Evolutionary conservation across 1,140 invertebrate species (phyloP), one percentile per base, ranked within the genome.

Genomic region (Papilio glaucus): DNA sequence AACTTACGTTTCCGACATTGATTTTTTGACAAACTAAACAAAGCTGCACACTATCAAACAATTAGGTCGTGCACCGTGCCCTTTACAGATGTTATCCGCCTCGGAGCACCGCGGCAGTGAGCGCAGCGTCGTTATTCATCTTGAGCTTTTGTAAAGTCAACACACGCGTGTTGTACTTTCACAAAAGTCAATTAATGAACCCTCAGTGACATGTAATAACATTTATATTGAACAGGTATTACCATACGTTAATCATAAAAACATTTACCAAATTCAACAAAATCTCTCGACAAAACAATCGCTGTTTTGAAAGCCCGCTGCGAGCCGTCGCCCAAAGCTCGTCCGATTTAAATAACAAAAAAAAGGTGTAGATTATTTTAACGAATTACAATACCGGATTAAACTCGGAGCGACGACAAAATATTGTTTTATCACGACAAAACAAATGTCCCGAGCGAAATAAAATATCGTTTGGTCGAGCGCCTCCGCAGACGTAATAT

Each of bases 281-380:
- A 33, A 33, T 3, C 29, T 33, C 49, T 57, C 49, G 18, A 26
- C 49, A 57, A 26, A 57, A 9, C 45, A 21, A 15, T 53, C 49
- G 49, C 24, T 57, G 49, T 57, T 57, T 26, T 57, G 24, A 57
- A 57, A 57, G 9, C 9, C 12, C 49, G 18, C 49, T 57, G 9
- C 45, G 45, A 49, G 15, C 45, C 15, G 15, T 18, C 49, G 21
- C 49, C 49, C 12, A 57, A 57, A 57, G 18, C 49, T 57, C 21
- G 49, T 9, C 49, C 18, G 49, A 57, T 57, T 57, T 57, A 57
- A 57, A 57, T 57, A 57, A 57, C 49, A 57, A 57, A 57, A 53
- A 49, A 33, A 33, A 57, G 1, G 49, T 57, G 21, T 57, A 57
- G 21, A 57, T 57, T 8, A 57, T 57, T 57, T 57, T 57, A 57